phyloP scores from a whole-genome alignment of 2,888 invertebrate genomes.

The Lasioglossum vierecki region DNA sequence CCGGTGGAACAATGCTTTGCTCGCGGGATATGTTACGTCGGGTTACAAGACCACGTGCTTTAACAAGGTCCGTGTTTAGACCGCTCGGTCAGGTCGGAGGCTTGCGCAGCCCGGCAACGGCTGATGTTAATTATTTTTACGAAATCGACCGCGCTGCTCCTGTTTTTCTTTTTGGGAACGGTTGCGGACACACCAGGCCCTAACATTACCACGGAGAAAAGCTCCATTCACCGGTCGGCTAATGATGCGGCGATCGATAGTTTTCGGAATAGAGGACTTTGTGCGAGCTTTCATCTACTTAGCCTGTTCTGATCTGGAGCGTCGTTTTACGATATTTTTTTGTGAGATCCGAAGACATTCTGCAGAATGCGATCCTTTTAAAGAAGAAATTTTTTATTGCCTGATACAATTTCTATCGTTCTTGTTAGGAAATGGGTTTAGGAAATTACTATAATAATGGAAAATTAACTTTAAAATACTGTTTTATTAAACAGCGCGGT shows the following conservation, averaged over 20 bases:
- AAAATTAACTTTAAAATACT: too few relatives aligned
- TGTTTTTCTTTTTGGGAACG: constrained; percentile 56
- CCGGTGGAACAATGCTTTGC: constrained; percentile 73
- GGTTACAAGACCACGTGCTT: constrained; percentile 75
- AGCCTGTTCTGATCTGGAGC: neutral
- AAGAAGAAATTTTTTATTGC: neutral
- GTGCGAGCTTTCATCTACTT: neutral
- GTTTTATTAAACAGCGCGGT: too few relatives aligned
- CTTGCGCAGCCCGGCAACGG: constrained; percentile 29
- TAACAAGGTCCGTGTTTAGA: constrained; percentile 79
- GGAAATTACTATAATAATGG: too few relatives aligned
- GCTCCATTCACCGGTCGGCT: constrained; percentile 20
- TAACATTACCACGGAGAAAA: constrained; percentile 44
- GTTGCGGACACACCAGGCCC: constrained; percentile 26
- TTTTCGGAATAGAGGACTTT: neutral
- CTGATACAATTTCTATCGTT: neutral
- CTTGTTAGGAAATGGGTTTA: too few relatives aligned
- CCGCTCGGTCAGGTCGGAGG: constrained; percentile 61
- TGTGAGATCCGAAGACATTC: too few relatives aligned
- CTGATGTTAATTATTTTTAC: constrained; percentile 76
- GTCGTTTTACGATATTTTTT: neutral
- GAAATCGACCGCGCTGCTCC: constrained; percentile 62
- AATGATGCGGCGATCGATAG: constrained; percentile 53
- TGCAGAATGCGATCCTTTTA: neutral
- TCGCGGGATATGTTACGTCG: constrained; percentile 70